Percentiles rank a stretch among this genome's conserved stretches.
These are phyloP conservation scores for Tursiops truncatus DNA, from an alignment of 2,113 vertebrate species.

Conservation along the genomic window DNA sequence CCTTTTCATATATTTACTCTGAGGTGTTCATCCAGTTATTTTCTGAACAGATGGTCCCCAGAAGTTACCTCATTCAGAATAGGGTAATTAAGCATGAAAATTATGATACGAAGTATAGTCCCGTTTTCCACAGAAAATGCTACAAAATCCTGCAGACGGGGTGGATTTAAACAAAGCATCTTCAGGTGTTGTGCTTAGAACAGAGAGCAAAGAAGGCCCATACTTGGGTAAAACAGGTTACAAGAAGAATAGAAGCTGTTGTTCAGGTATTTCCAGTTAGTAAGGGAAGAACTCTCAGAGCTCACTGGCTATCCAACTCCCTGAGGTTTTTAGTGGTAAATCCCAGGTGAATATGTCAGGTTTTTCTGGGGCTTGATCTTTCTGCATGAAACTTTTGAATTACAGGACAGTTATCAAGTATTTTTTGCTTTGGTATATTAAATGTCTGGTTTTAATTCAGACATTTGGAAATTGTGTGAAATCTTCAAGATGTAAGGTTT, in stretches of 20 bases:
- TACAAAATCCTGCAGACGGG: not conserved
- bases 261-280: constrained; percentile 40
- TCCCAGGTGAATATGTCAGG: not conserved
- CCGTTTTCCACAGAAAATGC: not conserved
- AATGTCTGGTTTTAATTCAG: not conserved
- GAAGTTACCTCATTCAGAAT: constrained; percentile 2
- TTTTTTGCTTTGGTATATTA: not conserved
- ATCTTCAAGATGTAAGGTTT: not conserved
- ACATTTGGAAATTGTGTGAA: not conserved
- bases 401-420: not conserved
- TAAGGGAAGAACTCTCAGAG: not conserved
- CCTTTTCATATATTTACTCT: constrained; percentile 2
- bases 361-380: not conserved
- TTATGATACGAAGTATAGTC: not conserved
- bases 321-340: not conserved
- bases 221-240: not conserved
- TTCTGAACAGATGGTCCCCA: constrained; percentile 27
- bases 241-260: not conserved
- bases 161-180: not conserved
- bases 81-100: not conserved
- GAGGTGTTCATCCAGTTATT: constrained; percentile 11
- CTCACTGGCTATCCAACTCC: not conserved
- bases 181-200: not conserved
- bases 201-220: not conserved
- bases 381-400: not conserved